Evolutionary conservation across 2,113 vertebrate genomes (phyloP).

Genomic region (Macquaria ambigua): DNA sequence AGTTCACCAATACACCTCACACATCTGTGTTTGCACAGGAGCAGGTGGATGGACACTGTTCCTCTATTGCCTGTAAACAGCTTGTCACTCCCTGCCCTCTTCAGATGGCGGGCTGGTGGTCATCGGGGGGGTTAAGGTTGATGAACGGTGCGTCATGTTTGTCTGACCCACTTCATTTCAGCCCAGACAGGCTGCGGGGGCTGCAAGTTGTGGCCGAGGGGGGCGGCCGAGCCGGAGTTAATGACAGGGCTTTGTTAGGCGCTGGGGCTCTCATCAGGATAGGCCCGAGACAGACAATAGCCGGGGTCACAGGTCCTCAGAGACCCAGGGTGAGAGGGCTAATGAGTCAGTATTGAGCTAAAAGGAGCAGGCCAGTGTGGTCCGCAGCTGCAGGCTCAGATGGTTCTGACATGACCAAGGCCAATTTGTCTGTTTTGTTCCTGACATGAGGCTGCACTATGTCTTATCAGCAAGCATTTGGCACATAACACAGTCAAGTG

Average conservation of each 20-base stretch:
- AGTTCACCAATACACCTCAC: constrained; percentile 22
- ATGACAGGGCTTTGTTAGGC: constrained; percentile 74
- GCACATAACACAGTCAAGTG: neutral
- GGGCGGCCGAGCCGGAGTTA: constrained; percentile 60
- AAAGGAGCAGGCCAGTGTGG: constrained; percentile 47
- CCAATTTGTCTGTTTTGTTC: constrained; percentile 40
- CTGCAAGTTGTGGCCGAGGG: constrained; percentile 41
- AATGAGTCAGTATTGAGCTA: constrained; percentile 62
- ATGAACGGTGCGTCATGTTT: constrained; percentile 45
- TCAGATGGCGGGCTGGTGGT: constrained; percentile 3
- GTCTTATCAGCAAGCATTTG: constrained; percentile 6
- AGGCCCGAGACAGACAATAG: constrained; percentile 64
- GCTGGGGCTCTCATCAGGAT: constrained; percentile 40
- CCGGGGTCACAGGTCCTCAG: constrained; percentile 68
- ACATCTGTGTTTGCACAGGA: constrained; percentile 63
- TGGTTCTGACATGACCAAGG: constrained; percentile 36
- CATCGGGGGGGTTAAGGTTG: constrained; percentile 48
- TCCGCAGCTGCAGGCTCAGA: constrained; percentile 30
- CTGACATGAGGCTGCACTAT: constrained; percentile 8
- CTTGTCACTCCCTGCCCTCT: constrained; percentile 15
- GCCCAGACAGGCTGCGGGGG: constrained; percentile 48
- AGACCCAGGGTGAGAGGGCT: constrained; percentile 63
- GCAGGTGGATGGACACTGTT: constrained; percentile 55
- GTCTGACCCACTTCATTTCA: constrained; percentile 59
- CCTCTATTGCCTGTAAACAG: constrained; percentile 27